phyloP scores from a whole-genome alignment of 1,140 invertebrate species.

The Drosophila pruinosa region DNA sequence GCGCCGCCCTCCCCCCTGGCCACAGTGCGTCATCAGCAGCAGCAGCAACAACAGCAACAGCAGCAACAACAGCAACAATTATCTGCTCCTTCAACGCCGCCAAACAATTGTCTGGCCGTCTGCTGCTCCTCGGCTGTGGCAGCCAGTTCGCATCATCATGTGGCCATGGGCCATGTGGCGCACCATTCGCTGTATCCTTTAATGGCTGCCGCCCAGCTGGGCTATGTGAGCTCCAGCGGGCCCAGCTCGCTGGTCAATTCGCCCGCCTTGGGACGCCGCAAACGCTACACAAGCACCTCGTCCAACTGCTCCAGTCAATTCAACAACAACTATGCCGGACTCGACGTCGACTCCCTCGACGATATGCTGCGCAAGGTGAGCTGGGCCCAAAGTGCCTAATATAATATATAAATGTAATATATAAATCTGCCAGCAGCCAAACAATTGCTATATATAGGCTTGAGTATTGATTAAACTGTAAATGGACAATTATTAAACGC shows the following conservation, averaged over 20 bases:
- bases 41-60: slow-evolving; percentile 17
- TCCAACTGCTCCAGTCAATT: slow-evolving; percentile 83
- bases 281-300: slow-evolving; percentile 80
- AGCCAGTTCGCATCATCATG: slow-evolving; percentile 41
- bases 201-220: slow-evolving; percentile 58
- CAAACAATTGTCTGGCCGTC: slow-evolving; percentile 28
- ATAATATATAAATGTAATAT: too few species aligned
- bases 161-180: slow-evolving; percentile 36
- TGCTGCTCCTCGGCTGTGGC: slow-evolving; percentile 52
- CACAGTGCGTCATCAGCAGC: slow-evolving; percentile 55
- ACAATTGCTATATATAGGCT: too few species aligned
- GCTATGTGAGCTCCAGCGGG: slow-evolving; percentile 66
- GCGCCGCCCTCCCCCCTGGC: slow-evolving; percentile 64
- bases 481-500: too few species aligned
- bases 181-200: slow-evolving; percentile 73
- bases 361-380: slow-evolving; percentile 92
- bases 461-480: too few species aligned
- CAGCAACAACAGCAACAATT: slow-evolving; percentile 16
- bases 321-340: slow-evolving; percentile 88
- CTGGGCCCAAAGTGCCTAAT: too few species aligned
- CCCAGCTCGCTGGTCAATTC: slow-evolving; percentile 79
- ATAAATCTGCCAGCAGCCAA: too few species aligned
- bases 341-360: slow-evolving; percentile 91
- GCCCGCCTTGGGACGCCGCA: slow-evolving; percentile 72
- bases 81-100: slow-evolving; percentile 16